These are phyloP conservation scores for Otolemur garnettii DNA, from an alignment of 2,113 vertebrate species.

Conservation along the genomic window DNA sequence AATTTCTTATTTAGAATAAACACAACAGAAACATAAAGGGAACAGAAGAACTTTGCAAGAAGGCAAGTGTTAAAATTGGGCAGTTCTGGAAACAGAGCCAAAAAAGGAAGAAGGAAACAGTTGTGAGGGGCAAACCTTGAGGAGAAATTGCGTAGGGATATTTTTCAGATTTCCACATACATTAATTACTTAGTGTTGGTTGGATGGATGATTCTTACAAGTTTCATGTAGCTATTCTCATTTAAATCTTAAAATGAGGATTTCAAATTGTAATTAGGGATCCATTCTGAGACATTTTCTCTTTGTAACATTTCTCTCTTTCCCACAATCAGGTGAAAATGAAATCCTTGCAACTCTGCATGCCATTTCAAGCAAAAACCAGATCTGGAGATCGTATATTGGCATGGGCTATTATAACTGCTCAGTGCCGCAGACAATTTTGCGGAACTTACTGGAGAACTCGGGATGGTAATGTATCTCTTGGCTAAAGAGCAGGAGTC, in stretches of 20 bases:
- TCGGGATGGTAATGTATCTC: constrained; percentile 95
- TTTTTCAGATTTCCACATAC: not conserved
- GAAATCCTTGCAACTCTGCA: constrained; percentile 94
- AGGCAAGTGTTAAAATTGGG: constrained; percentile 24
- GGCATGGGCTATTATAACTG: constrained; percentile 99
- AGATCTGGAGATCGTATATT: constrained; percentile 97
- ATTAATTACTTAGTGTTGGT: not conserved
- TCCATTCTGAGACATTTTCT: constrained; percentile 11
- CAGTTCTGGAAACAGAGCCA: not conserved
- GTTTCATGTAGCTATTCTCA: constrained; percentile 40
- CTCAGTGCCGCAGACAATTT: constrained; percentile 94
- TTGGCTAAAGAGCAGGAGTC: not conserved
- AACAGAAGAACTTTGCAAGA: constrained; percentile 30
- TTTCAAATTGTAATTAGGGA: not conserved
- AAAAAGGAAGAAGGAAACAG: not conserved
- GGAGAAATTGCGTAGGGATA: not conserved
- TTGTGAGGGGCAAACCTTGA: not conserved
- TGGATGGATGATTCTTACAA: not conserved
- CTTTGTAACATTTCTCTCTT: constrained; percentile 74
- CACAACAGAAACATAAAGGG: constrained; percentile 14
- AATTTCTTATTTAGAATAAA: constrained; percentile 35
- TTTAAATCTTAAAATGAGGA: not conserved
- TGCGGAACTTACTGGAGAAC: constrained; percentile 97
- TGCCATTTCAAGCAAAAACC: constrained; percentile 95
- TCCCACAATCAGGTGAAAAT: constrained; percentile 94